Conservation (phyloP, 2,113 vertebrate species). For the Pteronura brasiliensis region DNA sequence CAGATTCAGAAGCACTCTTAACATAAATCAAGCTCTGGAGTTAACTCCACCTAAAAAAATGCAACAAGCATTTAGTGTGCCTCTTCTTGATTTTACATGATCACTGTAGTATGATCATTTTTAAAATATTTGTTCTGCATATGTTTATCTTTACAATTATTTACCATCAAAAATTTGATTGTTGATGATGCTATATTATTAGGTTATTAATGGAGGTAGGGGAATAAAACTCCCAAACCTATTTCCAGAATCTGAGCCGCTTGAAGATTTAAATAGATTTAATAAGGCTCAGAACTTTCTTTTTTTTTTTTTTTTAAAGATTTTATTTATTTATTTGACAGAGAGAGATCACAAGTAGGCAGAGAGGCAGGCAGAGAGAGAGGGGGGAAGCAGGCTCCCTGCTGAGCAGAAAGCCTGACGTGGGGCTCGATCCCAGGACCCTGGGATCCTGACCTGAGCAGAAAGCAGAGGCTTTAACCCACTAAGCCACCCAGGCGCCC, state of each 20-base stretch:
- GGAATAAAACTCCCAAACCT: not conserved
- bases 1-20: not conserved
- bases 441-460: too few relatives aligned
- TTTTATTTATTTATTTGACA: too few relatives aligned
- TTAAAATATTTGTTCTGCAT: constrained; percentile 1
- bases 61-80: not conserved
- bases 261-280: not conserved
- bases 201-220: not conserved
- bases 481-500: too few relatives aligned
- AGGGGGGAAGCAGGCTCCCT: too few relatives aligned
- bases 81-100: not conserved
- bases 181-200: not conserved
- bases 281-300: not conserved
- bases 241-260: not conserved
- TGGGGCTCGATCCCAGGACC: too few relatives aligned
- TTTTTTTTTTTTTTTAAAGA: too few relatives aligned
- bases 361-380: too few relatives aligned
- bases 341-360: too few relatives aligned
- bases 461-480: too few relatives aligned
- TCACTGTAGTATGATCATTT: not conserved
- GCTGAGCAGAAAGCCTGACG: too few relatives aligned
- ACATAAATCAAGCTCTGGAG: not conserved
- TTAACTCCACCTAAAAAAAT: not conserved
- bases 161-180: constrained; percentile 2
- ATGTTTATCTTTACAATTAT: not conserved